Evolutionary conservation across 2,797 vertebrate genomes (phyloP), one percentile per base, ranked within the genome.

Genomic region (Anomalospiza imberbis): DNA sequence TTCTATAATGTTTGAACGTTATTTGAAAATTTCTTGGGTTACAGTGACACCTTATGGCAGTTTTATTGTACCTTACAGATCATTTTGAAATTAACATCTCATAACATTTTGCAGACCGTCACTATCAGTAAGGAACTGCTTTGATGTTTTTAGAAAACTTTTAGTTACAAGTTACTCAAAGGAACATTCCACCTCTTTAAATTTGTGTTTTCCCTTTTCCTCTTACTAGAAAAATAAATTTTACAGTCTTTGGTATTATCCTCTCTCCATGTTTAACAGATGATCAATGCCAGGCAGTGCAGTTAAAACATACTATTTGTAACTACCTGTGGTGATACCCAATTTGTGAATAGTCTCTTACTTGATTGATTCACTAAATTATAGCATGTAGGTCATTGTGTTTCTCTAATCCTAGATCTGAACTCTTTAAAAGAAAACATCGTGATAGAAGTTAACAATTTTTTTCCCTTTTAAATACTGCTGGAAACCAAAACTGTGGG

Each of bases 11-110:
- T 12, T 40, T 48, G 20, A 16, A 9, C 25, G 32, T 28, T 48
- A 28, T 51, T 76, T 36, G 50, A n/a, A 79, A 45, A 42, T 86
- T 94, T 45, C 44, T 90, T 96, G 83, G 60, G 68, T 85, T 92
- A 97, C 44, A 97, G 95, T 93, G 98, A 97, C 97, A 98, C 94
- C 98, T 97, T 77, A 96, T 97, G 97, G 98, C 47, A 68, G 81
- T 61, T 94, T 57, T 60, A 48, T 28, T 60, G 6, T 12, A 77
- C 62, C 53, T 45, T 36, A 50, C 40, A 85, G 21, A 58, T 32
- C 0, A 2, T 66, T 77, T 53, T 58, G 65, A 60, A 71, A 66
- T 55, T 24, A 63, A 9, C 28, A 6, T 66, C 16, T 55, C 68
- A 14, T 0, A 73, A 34, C 9, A 71, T 79, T 76, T 55, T 45